Evolutionary conservation across 92 coral and sea anemone genomes (phyloP).

Genomic region (Parazoanthus atlanticus): DNA sequence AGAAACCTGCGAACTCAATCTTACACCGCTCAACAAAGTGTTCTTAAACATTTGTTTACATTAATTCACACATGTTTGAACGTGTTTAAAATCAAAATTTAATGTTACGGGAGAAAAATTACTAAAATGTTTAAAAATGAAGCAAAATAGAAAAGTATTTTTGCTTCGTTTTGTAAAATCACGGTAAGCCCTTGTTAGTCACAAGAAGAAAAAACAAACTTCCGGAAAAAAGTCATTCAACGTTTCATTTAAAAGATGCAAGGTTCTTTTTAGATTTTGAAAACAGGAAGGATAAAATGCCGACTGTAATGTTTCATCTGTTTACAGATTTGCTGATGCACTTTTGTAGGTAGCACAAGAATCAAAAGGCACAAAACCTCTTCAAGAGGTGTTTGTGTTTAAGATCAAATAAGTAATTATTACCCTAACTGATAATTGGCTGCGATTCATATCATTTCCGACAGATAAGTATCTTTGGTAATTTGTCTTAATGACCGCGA

Average conservation of each 20-base stretch:
- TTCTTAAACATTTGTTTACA: constrained; percentile 5
- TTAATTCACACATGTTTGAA: background rate
- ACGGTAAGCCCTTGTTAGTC: background rate
- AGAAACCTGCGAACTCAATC: background rate
- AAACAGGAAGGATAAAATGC: constrained; percentile 46
- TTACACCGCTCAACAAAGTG: background rate
- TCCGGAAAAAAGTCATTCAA: constrained; percentile 22
- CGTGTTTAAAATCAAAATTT: background rate
- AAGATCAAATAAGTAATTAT: constrained; percentile 44
- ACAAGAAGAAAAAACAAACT: constrained; percentile 14
- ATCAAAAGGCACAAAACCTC: constrained; percentile 31
- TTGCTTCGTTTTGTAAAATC: background rate
- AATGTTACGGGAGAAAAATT: background rate
- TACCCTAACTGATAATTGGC: constrained; percentile 27
- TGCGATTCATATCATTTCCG: constrained; percentile 39
- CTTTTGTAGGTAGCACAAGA: constrained; percentile 29
- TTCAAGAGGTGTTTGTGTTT: constrained; percentile 42
- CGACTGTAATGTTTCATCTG: constrained; percentile 21
- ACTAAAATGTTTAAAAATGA: background rate
- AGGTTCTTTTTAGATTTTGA: constrained; percentile 3
- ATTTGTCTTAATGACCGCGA: constrained; percentile 39
- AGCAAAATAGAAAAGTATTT: background rate
- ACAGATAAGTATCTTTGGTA: constrained; percentile 37
- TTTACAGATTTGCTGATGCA: constrained; percentile 42
- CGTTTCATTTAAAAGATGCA: constrained; percentile 15